Base-by-base conservation (phyloP, 1,140 invertebrate genomes). In the Drosophila baimaii region DNA sequence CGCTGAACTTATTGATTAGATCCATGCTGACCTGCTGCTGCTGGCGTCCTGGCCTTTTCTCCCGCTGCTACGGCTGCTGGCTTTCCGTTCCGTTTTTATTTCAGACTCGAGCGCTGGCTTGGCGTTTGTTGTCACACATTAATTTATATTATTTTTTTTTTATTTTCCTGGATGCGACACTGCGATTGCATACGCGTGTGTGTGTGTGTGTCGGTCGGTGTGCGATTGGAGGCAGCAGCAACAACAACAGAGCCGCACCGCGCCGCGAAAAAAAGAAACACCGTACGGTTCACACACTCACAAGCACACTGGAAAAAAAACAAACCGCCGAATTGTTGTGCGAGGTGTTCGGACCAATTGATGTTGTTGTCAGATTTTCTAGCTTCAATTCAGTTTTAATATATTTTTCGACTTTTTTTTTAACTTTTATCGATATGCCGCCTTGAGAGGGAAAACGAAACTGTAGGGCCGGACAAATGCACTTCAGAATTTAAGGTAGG, bases 1-100 rank as follows among this genome's bases (percentile, higher is more conserved):
- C 92, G 33, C 64, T 79, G 29, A 92, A 57, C 56, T 75, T 77
- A 78, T 79, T 83, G 52, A 92, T 68, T 79, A 90, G 47, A 27
- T 91, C 73, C 91, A 92, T 92, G 31, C 21, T 81, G 54, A 35
- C 35, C 35, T 9, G 7, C 17, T 23, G 10, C 33, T 37, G 8
- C 27, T 31, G 3, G 15, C 21, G 31, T n/a, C 31, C 31, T 54
- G 29, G 29, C 51, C 23, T 54, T 54, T 54, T 21, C 23, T 59
- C 44, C 35, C 21, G 59, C 31, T 62, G 59, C 21, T n/a, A 9
- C 13, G n/a, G 54, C 54, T 62, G 17, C 21, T 39, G 35, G 33
- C 37, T 39, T 35, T 63, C 15, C 25, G 33, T 25, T 64, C 15
- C 21, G 35, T 61, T 64, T 61, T 64, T 61, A 23, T 35, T 35